These are phyloP conservation scores for Zaprionus ornatus DNA, from an alignment of 1,140 invertebrate species.

Conservation along the genomic window DNA sequence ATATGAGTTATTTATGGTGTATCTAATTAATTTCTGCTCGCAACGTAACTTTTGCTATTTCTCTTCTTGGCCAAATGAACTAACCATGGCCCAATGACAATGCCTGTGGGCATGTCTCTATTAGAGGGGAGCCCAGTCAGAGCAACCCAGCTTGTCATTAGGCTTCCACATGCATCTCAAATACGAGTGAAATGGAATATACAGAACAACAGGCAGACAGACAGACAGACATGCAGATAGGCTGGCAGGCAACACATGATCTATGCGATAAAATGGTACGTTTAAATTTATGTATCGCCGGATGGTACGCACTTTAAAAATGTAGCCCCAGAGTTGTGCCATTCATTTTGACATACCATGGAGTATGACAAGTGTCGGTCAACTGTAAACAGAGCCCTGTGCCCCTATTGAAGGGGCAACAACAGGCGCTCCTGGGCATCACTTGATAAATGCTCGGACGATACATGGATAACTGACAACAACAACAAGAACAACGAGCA, in stretches of 20 bases:
- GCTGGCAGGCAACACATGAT: slow-evolving; percentile 40
- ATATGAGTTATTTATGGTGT: slow-evolving; percentile 70
- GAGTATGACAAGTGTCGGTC: slow-evolving; percentile 63
- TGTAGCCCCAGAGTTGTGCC: slow-evolving; percentile 8
- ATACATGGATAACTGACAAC: slow-evolving; percentile 24
- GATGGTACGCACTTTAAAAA: slow-evolving; percentile 42
- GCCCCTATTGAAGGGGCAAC: slow-evolving; percentile 7
- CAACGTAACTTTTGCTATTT: slow-evolving; percentile 56
- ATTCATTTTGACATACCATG: slow-evolving; percentile 49
- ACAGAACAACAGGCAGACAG: slow-evolving; percentile 16
- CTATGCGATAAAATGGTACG: slow-evolving; percentile 46
- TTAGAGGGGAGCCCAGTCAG: slow-evolving; percentile 31
- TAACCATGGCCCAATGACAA: slow-evolving; percentile 34
- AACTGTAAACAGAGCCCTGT: slow-evolving; percentile 51
- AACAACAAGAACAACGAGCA: not conserved
- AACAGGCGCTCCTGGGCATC: slow-evolving; percentile 25
- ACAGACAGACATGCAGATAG: slow-evolving; percentile 18
- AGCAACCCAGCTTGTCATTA: not conserved
- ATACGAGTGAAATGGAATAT: not conserved
- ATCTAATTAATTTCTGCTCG: slow-evolving; percentile 73
- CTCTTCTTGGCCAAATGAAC: slow-evolving; percentile 44
- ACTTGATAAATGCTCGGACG: slow-evolving; percentile 42
- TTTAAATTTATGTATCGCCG: slow-evolving; percentile 56
- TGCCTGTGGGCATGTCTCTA: slow-evolving; percentile 39
- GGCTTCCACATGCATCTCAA: slow-evolving; percentile 6